A percentile compares a stretch with the other conserved stretches of the same genome.
Conservation (phyloP, 2,888 invertebrate genomes). For the Margaritifera margaritifera region DNA sequence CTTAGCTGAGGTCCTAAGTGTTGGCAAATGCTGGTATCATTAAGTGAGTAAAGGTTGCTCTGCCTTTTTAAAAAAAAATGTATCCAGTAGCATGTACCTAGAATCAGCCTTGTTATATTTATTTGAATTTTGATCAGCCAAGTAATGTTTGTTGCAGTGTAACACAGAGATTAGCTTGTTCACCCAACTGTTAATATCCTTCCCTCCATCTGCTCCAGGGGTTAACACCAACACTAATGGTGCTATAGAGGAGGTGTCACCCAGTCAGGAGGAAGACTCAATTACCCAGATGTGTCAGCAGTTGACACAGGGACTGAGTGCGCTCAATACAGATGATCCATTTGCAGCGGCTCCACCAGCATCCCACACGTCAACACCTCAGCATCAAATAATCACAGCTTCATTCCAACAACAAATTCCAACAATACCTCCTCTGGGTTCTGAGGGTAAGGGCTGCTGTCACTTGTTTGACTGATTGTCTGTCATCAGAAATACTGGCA, state of each 20-base stretch:
- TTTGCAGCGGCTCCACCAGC: constrained; percentile 51
- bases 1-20: too few species aligned
- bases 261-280: constrained; percentile 73
- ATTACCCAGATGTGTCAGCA: constrained; percentile 86
- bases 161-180: too few species aligned
- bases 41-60: too few species aligned
- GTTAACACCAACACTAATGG: constrained; percentile 27
- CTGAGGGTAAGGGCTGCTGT: constrained; percentile 6
- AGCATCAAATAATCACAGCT: constrained; percentile 14
- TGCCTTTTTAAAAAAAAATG: too few species aligned
- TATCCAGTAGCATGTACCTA: too few species aligned
- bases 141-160: too few species aligned
- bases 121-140: too few species aligned
- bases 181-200: too few species aligned
- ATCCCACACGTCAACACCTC: constrained; percentile 14
- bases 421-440: background rate
- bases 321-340: constrained; percentile 79
- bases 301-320: constrained; percentile 83
- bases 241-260: constrained; percentile 48
- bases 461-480: background rate
- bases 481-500: background rate
- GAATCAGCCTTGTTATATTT: too few species aligned
- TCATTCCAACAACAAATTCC: constrained; percentile 9
- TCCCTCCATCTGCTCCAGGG: too few species aligned
- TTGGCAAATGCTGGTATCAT: too few species aligned